Evolutionary conservation across 2,113 vertebrate genomes (phyloP).

Genomic region (Dasyurus viverrinus): DNA sequence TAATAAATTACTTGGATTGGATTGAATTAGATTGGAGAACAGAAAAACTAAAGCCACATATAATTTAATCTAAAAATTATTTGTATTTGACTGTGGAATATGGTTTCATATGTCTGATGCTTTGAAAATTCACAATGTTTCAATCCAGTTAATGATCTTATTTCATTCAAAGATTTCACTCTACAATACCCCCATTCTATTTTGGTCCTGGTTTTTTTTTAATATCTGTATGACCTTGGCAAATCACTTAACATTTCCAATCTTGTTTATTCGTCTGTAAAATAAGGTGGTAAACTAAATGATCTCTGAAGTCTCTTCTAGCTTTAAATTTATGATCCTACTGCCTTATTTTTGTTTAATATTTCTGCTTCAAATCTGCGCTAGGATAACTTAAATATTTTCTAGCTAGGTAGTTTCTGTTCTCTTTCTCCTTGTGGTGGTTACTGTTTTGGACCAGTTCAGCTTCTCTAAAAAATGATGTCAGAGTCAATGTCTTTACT

Average conservation of each 20-base stretch:
- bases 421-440: not conserved
- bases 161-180: conserved; percentile 18
- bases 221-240: not conserved
- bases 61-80: conserved; percentile 12
- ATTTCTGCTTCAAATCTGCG: not conserved
- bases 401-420: not conserved
- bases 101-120: not conserved
- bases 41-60: not conserved
- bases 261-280: not conserved
- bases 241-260: not conserved
- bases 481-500: not conserved
- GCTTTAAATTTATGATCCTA: not conserved
- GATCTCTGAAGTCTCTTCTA: not conserved
- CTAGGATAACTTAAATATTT: not conserved
- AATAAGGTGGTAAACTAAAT: not conserved
- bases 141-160: not conserved
- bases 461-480: not conserved
- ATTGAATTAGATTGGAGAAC: not conserved
- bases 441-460: not conserved
- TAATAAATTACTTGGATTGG: not conserved
- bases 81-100: conserved; percentile 7
- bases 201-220: not conserved
- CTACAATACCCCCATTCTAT: not conserved
- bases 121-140: conserved; percentile 30
- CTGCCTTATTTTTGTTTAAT: not conserved